Conservation (phyloP, 2,888 invertebrate species). For the Hybos culiciformis region DNA sequence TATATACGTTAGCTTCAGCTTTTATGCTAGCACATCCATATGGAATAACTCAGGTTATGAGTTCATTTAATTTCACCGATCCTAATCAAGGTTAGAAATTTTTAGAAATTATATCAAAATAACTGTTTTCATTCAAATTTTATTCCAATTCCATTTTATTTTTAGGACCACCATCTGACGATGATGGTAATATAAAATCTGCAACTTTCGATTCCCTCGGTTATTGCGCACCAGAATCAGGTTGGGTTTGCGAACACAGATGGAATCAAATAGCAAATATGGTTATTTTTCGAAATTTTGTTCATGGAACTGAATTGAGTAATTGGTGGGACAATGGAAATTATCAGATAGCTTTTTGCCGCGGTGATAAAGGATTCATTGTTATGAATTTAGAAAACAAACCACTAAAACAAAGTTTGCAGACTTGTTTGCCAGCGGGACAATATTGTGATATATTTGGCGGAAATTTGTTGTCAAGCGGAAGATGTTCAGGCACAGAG, state of each 20-base stretch:
- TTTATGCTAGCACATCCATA: slow-evolving; percentile 82
- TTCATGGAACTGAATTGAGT: slow-evolving; percentile 40
- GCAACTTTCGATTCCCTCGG: slow-evolving; percentile 50
- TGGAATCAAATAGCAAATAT: slow-evolving; percentile 71
- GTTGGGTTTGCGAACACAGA: slow-evolving; percentile 75
- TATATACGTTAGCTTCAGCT: slow-evolving; percentile 67
- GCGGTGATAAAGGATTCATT: slow-evolving; percentile 59
- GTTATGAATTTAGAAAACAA: slow-evolving; percentile 55
- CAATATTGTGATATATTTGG: slow-evolving; percentile 75
- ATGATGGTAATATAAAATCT: slow-evolving; percentile 46
- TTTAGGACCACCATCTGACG: slow-evolving; percentile 51
- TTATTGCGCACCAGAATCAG: slow-evolving; percentile 45
- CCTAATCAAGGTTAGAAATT: slow-evolving; percentile 32
- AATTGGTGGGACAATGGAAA: slow-evolving; percentile 73
- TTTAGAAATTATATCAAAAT: neutral
- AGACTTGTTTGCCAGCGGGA: slow-evolving; percentile 61
- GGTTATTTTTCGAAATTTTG: slow-evolving; percentile 62
- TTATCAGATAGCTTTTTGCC: slow-evolving; percentile 74
- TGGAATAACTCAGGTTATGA: slow-evolving; percentile 69
- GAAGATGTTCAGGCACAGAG: slow-evolving; percentile 23
- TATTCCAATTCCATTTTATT: slow-evolving; percentile 14
- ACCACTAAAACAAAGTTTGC: slow-evolving; percentile 40
- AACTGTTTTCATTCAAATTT: neutral
- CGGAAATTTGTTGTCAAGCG: slow-evolving; percentile 42
- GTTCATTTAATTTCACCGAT: slow-evolving; percentile 58